A percentile compares a stretch with the other conserved stretches of the same genome.
phyloP scores from a whole-genome alignment of 2,888 invertebrate species.

The Aphodius sticticus region DNA sequence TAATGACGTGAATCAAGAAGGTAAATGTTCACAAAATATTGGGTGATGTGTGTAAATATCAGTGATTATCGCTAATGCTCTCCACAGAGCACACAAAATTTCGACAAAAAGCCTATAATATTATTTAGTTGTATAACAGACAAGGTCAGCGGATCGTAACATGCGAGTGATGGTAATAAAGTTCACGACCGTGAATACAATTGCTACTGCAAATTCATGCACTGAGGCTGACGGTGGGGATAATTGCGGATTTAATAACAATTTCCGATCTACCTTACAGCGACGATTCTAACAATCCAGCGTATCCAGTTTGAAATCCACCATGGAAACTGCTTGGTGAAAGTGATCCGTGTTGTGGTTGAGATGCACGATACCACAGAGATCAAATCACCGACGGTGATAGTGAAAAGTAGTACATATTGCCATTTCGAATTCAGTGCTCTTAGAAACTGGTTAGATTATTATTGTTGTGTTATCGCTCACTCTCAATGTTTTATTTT shows the following conservation, averaged over 20 bases:
- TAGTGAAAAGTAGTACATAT: not conserved
- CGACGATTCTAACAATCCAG: not conserved
- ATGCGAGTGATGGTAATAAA: not conserved
- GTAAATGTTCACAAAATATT: too few species aligned
- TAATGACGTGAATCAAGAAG: too few species aligned
- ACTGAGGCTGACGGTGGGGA: not conserved
- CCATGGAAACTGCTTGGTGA: not conserved
- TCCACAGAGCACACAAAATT: too few species aligned
- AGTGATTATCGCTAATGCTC: too few species aligned
- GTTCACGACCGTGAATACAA: not conserved
- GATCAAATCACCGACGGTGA: not conserved
- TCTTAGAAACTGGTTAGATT: not conserved
- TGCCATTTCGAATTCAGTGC: not conserved
- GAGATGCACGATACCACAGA: not conserved
- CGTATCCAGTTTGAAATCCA: not conserved
- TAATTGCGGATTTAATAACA: conserved; percentile 4
- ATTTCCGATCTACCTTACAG: not conserved
- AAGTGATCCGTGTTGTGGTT: not conserved
- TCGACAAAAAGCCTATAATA: too few species aligned
- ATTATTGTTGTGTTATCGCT: not conserved
- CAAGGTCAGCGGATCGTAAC: too few species aligned
- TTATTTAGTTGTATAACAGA: too few species aligned
- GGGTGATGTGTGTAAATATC: too few species aligned
- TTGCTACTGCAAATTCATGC: not conserved
- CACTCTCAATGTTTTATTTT: not conserved